These are phyloP conservation scores for Echinarachnius parma DNA, from an alignment of 53 echinoderm and acorn worm genomes.

Conservation along the genomic window DNA sequence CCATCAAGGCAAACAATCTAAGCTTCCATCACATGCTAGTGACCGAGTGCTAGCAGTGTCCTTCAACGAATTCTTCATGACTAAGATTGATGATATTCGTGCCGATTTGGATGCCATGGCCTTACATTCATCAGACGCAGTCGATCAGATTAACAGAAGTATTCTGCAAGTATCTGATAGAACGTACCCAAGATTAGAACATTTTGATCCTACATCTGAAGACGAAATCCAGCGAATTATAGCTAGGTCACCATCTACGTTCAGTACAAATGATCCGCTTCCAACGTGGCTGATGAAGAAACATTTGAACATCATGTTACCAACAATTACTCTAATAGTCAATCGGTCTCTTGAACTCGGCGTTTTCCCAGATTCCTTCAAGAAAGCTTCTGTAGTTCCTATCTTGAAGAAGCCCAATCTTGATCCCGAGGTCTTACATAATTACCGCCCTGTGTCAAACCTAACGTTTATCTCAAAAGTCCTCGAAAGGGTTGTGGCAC, in stretches of 20 bases:
- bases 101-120: too few species aligned
- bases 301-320: not conserved
- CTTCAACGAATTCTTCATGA: not conserved
- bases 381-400: not conserved
- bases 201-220: too few species aligned
- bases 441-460: slow-evolving; percentile 6
- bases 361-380: not conserved
- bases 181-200: too few species aligned
- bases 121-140: too few species aligned
- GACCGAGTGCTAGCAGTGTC: not conserved
- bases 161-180: too few species aligned
- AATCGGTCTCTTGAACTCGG: not conserved
- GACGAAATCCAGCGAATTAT: too few species aligned
- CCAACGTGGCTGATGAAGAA: slow-evolving; percentile 1
- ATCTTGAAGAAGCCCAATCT: slow-evolving; percentile 1
- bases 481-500: slow-evolving; percentile 8
- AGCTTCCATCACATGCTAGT: not conserved
- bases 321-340: not conserved
- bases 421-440: not conserved
- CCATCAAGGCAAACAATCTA: not conserved
- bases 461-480: slow-evolving; percentile 15
- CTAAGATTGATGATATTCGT: too few species aligned
- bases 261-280: slow-evolving; percentile 4
- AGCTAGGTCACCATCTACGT: not conserved
- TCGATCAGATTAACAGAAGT: not conserved